Percentiles rank a stretch among this genome's conserved stretches.
phyloP scores from a whole-genome alignment of 2,797 vertebrate genomes.

The Rhinoraja longicauda region DNA sequence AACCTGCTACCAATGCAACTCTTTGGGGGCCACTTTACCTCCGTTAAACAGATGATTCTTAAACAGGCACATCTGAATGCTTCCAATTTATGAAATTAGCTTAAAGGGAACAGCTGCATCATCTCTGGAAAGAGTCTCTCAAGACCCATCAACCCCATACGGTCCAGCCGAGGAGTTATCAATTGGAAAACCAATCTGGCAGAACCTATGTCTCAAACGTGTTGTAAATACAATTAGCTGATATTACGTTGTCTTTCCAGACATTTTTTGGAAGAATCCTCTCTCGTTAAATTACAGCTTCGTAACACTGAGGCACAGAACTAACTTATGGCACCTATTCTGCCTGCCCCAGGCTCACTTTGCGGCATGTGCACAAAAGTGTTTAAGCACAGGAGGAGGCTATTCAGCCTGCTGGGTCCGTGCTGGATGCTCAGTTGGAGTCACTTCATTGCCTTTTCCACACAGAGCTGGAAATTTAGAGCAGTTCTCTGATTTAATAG shows the following conservation, averaged over 20 bases:
- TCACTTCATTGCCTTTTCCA: not conserved
- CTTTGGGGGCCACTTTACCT: conserved; percentile 50
- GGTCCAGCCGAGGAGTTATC: conserved; percentile 67
- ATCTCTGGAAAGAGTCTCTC: conserved; percentile 64
- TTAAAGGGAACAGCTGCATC: conserved; percentile 72
- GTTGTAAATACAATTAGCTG: conserved; percentile 19
- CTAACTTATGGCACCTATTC: not conserved
- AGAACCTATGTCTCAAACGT: conserved; percentile 43
- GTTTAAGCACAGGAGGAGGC: not conserved
- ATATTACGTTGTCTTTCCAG: not conserved
- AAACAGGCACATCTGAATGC: conserved; percentile 49
- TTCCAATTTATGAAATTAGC: conserved; percentile 63
- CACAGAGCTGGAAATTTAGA: not conserved
- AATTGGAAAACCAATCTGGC: conserved; percentile 60
- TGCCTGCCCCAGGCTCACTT: not conserved
- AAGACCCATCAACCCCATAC: conserved; percentile 59
- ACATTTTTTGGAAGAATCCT: not conserved
- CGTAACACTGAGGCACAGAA: not conserved
- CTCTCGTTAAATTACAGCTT: not conserved
- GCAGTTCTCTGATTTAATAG: not conserved
- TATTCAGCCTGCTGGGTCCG: not conserved
- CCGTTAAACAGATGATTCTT: conserved; percentile 50
- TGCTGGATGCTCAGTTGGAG: too few relatives aligned
- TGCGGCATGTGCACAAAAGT: too few relatives aligned
- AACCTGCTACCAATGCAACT: conserved; percentile 58